These are phyloP conservation scores for Lochmaea crataegi DNA, from an alignment of 2,888 invertebrate species.

Conservation along the genomic window DNA sequence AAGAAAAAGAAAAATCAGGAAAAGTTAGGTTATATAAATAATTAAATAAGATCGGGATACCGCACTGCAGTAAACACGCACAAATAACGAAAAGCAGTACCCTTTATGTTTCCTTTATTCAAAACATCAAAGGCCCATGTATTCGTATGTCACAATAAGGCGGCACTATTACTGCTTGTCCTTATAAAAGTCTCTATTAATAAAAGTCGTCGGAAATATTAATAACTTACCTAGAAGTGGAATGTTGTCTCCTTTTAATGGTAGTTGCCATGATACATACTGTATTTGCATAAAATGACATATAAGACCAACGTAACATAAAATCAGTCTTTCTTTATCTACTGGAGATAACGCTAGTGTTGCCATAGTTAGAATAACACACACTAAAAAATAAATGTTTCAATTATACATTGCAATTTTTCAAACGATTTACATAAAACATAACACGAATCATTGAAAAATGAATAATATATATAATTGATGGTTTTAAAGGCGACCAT, in stretches of 20 bases:
- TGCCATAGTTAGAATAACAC: conserved; percentile 70
- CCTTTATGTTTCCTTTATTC: no score
- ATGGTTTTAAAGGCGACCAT: no score
- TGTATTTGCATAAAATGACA: conserved; percentile 72
- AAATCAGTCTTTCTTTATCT: conserved; percentile 68
- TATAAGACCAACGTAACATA: conserved; percentile 72
- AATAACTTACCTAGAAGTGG: conserved; percentile 70
- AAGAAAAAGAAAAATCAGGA: no score
- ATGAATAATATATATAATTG: background rate
- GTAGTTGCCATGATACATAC: conserved; percentile 71
- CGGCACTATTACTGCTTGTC: no score
- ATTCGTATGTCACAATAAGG: no score
- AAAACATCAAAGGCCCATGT: no score
- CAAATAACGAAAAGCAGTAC: no score
- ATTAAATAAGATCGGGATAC: no score
- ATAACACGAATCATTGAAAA: background rate
- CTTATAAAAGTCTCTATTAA: background rate
- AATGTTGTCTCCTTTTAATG: conserved; percentile 70
- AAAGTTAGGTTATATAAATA: no score
- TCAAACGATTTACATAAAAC: no score
- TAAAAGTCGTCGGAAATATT: background rate
- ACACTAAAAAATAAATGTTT: conserved; percentile 59
- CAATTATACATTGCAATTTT: no score
- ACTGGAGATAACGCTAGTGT: conserved; percentile 71
- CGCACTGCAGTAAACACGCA: no score